Conservation (phyloP, 2,113 vertebrate genomes). For the Sceloporus undulatus region DNA sequence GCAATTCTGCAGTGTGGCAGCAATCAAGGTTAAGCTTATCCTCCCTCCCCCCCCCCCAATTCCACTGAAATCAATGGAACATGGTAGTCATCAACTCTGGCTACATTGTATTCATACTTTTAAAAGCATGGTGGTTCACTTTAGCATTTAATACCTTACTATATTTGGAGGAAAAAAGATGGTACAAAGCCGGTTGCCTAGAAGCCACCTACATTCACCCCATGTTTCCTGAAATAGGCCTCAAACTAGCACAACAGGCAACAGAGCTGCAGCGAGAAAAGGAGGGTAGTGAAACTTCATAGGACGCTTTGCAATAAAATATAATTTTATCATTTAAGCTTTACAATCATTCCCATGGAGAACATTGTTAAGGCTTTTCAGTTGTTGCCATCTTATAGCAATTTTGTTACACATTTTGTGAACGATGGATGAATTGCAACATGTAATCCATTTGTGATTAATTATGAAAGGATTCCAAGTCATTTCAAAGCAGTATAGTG, state of each 20-base stretch:
- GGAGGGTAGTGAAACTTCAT: not conserved
- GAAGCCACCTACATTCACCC: not conserved
- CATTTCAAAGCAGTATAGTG: conserved; percentile 12
- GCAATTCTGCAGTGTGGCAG: not conserved
- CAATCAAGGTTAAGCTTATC: not conserved
- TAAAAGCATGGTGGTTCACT: not conserved
- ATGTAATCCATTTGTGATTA: conserved; percentile 5
- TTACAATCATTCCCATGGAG: not conserved
- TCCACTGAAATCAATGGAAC: not conserved
- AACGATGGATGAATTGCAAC: not conserved
- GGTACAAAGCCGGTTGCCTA: not conserved
- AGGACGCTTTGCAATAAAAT: not conserved
- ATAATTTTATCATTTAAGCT: conserved; percentile 15
- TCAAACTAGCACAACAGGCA: not conserved
- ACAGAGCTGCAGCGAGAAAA: not conserved
- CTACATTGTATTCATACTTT: not conserved
- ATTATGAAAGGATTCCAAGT: conserved; percentile 24
- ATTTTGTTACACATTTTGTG: not conserved
- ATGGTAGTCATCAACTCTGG: not conserved
- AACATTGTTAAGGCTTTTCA: not conserved
- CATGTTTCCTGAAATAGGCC: not conserved
- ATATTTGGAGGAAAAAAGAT: not conserved
- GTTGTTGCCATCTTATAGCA: not conserved
- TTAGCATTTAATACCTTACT: not conserved
- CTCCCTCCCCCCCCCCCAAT: not conserved